Evolutionary conservation across 2,888 invertebrate genomes (phyloP).

Genomic region (Fragum sueziense): DNA sequence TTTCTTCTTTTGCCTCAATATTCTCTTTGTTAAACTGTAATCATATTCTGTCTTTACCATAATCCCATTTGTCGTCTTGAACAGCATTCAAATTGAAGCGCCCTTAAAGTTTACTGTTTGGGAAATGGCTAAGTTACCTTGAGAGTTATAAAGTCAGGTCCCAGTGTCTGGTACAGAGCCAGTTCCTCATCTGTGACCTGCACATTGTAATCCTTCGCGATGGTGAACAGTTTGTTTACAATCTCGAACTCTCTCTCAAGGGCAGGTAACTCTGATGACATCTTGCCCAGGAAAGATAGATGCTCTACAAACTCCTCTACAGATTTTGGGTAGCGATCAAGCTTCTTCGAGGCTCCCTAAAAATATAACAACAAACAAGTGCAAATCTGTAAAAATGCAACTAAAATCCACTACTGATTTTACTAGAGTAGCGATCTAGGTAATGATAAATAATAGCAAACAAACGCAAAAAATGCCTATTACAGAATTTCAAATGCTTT

Average conservation of each 20-base stretch:
- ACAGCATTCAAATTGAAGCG: too few species aligned
- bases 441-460: too few species aligned
- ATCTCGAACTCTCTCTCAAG: slow-evolving; percentile 80
- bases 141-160: slow-evolving; percentile 81
- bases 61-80: too few species aligned
- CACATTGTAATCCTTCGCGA: slow-evolving; percentile 80
- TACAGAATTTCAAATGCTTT: too few species aligned
- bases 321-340: slow-evolving; percentile 78
- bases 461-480: too few species aligned
- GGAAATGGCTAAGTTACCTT: slow-evolving; percentile 66
- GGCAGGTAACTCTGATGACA: slow-evolving; percentile 80
- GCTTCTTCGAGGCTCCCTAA: slow-evolving; percentile 80
- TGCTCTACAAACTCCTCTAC: slow-evolving; percentile 83
- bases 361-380: background rate
- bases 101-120: too few species aligned
- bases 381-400: background rate
- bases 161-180: slow-evolving; percentile 81
- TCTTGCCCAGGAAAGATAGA: slow-evolving; percentile 80
- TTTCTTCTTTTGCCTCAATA: background rate
- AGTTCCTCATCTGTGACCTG: slow-evolving; percentile 78
- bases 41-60: too few species aligned
- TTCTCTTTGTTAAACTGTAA: background rate
- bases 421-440: too few species aligned
- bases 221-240: slow-evolving; percentile 81
- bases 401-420: too few species aligned